Base-by-base conservation (phyloP, 1,140 invertebrate species). In the Bombus balteatus region DNA sequence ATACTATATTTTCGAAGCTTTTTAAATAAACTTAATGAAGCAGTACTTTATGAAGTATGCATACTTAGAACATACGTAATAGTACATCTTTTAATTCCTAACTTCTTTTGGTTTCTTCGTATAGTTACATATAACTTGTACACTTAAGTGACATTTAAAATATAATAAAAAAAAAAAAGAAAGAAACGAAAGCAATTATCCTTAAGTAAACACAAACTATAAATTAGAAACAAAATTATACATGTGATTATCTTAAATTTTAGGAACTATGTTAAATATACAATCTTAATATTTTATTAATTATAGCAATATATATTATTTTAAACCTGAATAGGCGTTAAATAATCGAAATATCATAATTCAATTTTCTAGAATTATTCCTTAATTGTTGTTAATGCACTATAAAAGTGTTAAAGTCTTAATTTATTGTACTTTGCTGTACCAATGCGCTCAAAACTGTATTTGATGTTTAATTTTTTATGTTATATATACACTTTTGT, bases 191-290 rank as follows among this genome's bases (percentile, higher is more conserved):
- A 71, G 10, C 28, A 5, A 39, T 72, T 72, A 34, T 43, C 37
- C 15, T 6, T 66, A 82, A 82, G 43, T 65, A 82, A 28, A 77
- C 39, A 4, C 1, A 71, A 71, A 71, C 25, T 39, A 71, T 71
- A 41, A 25, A 39, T 71, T 70, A 70, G 37, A 37, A 39, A 37
- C 28, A 22, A 71, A 39, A 71, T 71, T 71, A 71, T 39, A 39
- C 37, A 71, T 28, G 1, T 70, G 37, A 39, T 70, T 22, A 39
- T 25, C 10, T 70, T 70, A 57, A 47, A 57, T 53, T 77, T 83
- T 76, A 76, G 73, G 81, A 83, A 83, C 81, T 68, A 68, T 68
- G n/a, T 83, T 76, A 76, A 76, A 76, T 68, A n/a, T 82, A 74
- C 37, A 74, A 53, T 79, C 37, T 80, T 71, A 80, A 34, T 72